Percentiles rank a stretch among this genome's conserved stretches.
phyloP scores from a whole-genome alignment of 2,797 vertebrate genomes.

The Tangara arthus region DNA sequence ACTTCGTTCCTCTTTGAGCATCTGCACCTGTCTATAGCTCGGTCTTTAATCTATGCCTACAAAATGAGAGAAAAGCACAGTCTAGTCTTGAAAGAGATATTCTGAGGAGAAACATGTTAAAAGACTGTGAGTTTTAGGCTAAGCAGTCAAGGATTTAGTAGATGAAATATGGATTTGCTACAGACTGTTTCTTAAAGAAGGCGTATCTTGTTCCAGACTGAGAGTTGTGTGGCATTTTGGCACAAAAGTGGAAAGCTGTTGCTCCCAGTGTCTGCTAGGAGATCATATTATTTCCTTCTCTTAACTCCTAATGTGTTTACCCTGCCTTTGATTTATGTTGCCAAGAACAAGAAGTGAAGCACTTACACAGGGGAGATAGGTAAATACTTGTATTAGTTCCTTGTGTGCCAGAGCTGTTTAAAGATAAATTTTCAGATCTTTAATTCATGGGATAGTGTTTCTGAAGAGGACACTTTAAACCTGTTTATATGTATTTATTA shows the following conservation, averaged over 20 bases:
- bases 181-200: neutral
- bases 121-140: neutral
- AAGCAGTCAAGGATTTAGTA: neutral
- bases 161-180: neutral
- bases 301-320: neutral
- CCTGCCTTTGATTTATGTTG: constrained; percentile 48
- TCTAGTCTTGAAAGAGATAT: neutral
- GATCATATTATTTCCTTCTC: constrained; percentile 37
- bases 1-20: neutral
- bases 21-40: neutral
- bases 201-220: neutral
- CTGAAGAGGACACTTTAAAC: neutral
- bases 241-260: neutral
- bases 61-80: neutral
- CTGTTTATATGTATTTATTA: constrained; percentile 12
- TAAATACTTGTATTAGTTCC: neutral
- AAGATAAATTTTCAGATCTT: neutral
- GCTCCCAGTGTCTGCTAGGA: constrained; percentile 11
- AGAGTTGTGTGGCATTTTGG: neutral
- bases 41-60: neutral
- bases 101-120: neutral
- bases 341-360: constrained; percentile 28
- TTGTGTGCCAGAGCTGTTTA: neutral
- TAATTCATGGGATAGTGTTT: neutral
- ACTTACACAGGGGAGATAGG: neutral